Conservation (phyloP, 2,797 vertebrate genomes). For the Halcyon smyrnensis region DNA sequence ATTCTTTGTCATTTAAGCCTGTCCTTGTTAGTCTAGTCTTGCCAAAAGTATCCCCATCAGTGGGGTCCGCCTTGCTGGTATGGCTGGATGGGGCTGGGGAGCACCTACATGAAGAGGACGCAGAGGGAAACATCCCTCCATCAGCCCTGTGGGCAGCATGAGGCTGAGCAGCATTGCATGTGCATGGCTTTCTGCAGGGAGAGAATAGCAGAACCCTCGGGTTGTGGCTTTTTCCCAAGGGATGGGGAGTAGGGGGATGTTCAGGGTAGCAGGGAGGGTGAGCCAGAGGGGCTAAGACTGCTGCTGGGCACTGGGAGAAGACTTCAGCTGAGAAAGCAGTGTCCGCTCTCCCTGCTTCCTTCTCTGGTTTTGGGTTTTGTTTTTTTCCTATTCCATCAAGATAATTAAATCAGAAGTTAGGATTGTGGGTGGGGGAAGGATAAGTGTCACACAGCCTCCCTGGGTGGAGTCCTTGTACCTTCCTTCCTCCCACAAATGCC, state of each 20-base stretch:
- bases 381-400: background rate
- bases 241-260: background rate
- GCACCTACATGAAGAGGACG: background rate
- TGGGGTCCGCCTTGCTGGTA: background rate
- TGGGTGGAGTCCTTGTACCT: constrained; percentile 5
- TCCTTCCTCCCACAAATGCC: constrained; percentile 36
- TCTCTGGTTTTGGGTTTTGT: background rate
- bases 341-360: background rate
- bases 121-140: fast-evolving
- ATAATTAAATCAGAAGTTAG: constrained; percentile 29
- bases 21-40: background rate
- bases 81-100: background rate
- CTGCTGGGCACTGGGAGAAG: background rate
- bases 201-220: fast-evolving
- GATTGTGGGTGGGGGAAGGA: background rate
- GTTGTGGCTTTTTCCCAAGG: background rate
- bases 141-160: fast-evolving
- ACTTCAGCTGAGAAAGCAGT: background rate
- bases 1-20: background rate
- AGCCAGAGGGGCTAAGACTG: background rate
- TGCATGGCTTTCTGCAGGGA: background rate
- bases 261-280: background rate
- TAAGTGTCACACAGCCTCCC: background rate
- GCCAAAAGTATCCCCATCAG: fast-evolving
- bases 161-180: fast-evolving